Base-by-base conservation (phyloP, 2,113 vertebrate genomes). In the Atractosteus spatula region DNA sequence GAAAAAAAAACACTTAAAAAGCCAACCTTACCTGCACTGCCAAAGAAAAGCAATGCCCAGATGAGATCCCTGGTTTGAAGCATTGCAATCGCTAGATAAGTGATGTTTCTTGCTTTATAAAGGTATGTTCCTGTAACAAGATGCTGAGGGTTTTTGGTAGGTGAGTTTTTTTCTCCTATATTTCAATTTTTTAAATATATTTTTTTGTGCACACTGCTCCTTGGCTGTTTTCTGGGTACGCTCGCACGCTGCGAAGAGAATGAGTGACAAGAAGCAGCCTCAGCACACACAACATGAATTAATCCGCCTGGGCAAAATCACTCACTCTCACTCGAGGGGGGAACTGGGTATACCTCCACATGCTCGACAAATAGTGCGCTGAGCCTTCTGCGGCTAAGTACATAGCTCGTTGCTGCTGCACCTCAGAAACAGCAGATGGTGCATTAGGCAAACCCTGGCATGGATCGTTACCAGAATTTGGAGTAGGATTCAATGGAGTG, bases 231-330 rank as follows among this genome's bases (percentile, higher is more conserved):
- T 80, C 69, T 80, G 79, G 81, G 83, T 84, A 93, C 92, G 86
- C 92, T 91, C 91, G 92, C 86, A 87, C 87, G 80, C 89, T 77
- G 92, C 85, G 78, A 88, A 81, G 85, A 92, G 90, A 92, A 91
- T 93, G 94, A 96, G 88, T 94, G 95, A 96, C 94, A 95, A 84
- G 91, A 86, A 71, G 57, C 75, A 85, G 92, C 94, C 93, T 91
- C 77, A 95, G 93, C 92, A 94, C 95, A 86, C 80, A 77, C 83
- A 69, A 56, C 77, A 16, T 68, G 80, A 81, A 95, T 94, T 84
- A 92, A 87, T 96, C 88, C 95, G 94, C 93, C 81, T 81, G 62
- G 62, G 74, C 78, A 76, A 70, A 82, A 55, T 68, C 41, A 69
- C 68, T 71, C 29, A 65, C 62, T 62, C 68, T 44, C 75, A 64